Percentiles rank a stretch among this genome's conserved stretches.
phyloP scores from a whole-genome alignment of 2,797 vertebrate genomes.

The Perdix hodgsoniae region DNA sequence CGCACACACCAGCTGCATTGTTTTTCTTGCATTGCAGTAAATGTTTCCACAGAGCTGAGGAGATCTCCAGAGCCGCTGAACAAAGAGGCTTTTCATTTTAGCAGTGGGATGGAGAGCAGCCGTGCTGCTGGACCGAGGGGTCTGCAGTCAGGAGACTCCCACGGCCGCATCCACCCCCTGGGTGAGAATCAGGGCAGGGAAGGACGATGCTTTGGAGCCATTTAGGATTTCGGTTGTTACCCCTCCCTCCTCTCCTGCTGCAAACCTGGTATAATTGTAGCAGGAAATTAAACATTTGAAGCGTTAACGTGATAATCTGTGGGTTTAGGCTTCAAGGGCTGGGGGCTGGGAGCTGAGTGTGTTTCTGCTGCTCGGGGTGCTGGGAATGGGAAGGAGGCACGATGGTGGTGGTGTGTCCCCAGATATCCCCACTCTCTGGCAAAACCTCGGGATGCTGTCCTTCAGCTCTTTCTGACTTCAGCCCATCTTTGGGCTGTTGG shows the following conservation, averaged over 20 bases:
- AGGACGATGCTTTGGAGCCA: accelerated
- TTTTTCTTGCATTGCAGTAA: not conserved
- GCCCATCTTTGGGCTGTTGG: not conserved
- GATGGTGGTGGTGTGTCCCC: accelerated
- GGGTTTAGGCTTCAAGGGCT: slow-evolving; percentile 17
- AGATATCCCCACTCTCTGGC: accelerated
- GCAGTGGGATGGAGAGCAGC: not conserved
- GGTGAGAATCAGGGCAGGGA: accelerated
- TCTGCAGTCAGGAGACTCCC: not conserved
- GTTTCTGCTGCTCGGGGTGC: not conserved
- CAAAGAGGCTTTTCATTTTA: slow-evolving; percentile 30
- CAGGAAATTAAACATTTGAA: slow-evolving; percentile 69
- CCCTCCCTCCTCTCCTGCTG: not conserved
- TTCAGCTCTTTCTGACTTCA: not conserved
- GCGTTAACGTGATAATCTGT: slow-evolving; percentile 70
- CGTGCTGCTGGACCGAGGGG: not conserved
- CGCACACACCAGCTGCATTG: slow-evolving; percentile 7
- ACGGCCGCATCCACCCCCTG: not conserved
- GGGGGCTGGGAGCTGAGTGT: not conserved
- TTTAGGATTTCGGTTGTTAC: not conserved
- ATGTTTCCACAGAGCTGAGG: not conserved
- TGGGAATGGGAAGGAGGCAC: accelerated
- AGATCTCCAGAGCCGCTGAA: accelerated
- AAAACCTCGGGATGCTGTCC: not conserved
- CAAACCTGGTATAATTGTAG: slow-evolving; percentile 58